Evolutionary conservation across 2,113 vertebrate species (phyloP).

Genomic region (Burhinus oedicnemus): DNA sequence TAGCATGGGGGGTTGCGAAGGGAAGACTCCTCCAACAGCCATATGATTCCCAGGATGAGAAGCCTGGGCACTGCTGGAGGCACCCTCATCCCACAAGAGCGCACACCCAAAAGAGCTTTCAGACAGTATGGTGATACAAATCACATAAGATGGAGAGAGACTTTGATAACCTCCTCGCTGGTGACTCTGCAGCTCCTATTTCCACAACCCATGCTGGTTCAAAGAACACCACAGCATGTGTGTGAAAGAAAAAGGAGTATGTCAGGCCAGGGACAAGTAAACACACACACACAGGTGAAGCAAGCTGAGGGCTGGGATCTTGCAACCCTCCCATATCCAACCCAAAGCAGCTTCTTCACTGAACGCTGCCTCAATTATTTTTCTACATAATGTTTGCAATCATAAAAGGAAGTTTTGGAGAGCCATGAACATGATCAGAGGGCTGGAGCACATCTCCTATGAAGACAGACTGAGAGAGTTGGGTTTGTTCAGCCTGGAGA

Average conservation of each 20-base stretch:
- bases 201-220: neutral
- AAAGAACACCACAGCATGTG: neutral
- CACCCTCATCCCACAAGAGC: neutral
- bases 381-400: neutral
- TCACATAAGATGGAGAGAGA: neutral
- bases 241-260: rapidly evolving
- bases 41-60: rapidly evolving
- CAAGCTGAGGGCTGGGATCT: neutral
- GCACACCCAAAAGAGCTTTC: neutral
- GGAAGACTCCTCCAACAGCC: neutral
- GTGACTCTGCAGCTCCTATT: neutral
- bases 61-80: neutral
- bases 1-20: neutral
- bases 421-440: neutral
- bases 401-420: neutral
- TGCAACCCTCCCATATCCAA: neutral
- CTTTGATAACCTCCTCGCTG: neutral
- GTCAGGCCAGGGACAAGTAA: neutral
- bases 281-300: neutral
- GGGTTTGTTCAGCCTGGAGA: neutral
- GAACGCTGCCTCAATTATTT: neutral
- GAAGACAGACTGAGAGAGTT: neutral
- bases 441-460: neutral
- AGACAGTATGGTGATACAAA: neutral
- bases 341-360: neutral